Conservation (phyloP, 2,888 invertebrate species). For the Sinopyrophorus schimmeli region DNA sequence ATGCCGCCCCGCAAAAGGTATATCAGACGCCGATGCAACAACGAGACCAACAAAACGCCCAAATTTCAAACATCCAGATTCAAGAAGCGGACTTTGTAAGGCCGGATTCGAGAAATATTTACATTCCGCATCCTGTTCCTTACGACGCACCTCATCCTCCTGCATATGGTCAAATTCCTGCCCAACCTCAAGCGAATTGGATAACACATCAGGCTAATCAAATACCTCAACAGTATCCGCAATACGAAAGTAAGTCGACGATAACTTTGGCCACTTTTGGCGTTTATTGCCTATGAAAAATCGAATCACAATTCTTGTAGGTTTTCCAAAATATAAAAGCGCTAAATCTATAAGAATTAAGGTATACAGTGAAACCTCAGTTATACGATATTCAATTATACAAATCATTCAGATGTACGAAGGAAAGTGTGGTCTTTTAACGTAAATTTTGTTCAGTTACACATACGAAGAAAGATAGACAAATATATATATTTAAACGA, state of each 20-base stretch:
- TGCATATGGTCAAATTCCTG: conserved; percentile 29
- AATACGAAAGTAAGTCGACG: conserved; percentile 45
- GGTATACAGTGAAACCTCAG: too few relatives aligned
- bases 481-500: too few relatives aligned
- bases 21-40: conserved; percentile 24
- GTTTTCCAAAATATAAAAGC: too few relatives aligned
- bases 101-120: conserved; percentile 39
- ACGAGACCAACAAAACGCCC: conserved; percentile 21
- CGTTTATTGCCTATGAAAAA: too few relatives aligned
- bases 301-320: too few relatives aligned
- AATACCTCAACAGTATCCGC: conserved; percentile 44
- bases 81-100: conserved; percentile 37
- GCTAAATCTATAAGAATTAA: too few relatives aligned
- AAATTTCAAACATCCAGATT: conserved; percentile 26
- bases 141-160: conserved; percentile 51
- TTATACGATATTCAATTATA: too few relatives aligned
- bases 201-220: conserved; percentile 46
- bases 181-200: conserved; percentile 40
- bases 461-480: too few relatives aligned
- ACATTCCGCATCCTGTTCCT: conserved; percentile 39
- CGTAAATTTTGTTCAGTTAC: too few relatives aligned
- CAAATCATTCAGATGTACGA: too few relatives aligned
- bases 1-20: conserved; percentile 24
- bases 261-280: too few relatives aligned
- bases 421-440: too few relatives aligned